These are phyloP conservation scores for Ceratothoa steindachneri DNA, from an alignment of 2,888 invertebrate species.

Conservation along the genomic window DNA sequence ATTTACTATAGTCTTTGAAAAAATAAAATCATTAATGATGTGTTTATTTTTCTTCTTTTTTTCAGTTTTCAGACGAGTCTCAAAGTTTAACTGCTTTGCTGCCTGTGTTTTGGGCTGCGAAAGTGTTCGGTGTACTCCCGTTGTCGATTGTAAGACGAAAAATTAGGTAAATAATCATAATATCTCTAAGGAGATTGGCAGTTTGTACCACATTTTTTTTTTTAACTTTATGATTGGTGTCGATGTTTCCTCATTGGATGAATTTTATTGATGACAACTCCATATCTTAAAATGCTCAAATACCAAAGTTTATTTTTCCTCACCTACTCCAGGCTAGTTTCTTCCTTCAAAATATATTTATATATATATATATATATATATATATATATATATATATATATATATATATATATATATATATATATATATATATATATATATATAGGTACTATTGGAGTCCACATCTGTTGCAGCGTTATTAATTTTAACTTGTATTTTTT, in stretches of 20 bases:
- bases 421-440: neutral
- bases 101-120: neutral
- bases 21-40: too few species aligned
- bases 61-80: neutral
- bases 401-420: neutral
- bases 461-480: too few species aligned
- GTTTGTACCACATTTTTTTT: neutral
- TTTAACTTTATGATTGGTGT: neutral
- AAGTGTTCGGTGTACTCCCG: neutral
- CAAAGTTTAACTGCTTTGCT: neutral
- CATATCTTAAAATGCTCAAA: too few species aligned
- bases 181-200: neutral
- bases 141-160: neutral
- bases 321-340: too few species aligned
- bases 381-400: neutral
- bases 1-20: too few species aligned
- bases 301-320: too few species aligned
- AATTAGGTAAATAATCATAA: neutral
- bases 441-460: too few species aligned
- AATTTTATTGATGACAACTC: too few species aligned
- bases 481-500: too few species aligned
- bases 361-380: neutral
- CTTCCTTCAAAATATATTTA: neutral
- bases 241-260: too few species aligned
- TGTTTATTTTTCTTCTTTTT: neutral